Conservation (phyloP, 1,140 invertebrate genomes). For the Sminthurinus signatus region DNA sequence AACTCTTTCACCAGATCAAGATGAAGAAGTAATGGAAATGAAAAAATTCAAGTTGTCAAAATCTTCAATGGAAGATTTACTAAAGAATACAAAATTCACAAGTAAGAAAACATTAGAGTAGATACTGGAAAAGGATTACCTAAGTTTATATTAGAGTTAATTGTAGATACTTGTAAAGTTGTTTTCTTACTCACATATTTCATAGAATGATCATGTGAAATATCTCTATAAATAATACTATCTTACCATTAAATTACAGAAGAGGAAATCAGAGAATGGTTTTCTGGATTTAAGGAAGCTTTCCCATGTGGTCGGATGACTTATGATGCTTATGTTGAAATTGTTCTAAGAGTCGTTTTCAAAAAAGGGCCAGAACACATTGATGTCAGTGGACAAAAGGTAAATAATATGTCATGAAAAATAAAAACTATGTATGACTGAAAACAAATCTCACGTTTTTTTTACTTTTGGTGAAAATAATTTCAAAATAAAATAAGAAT, state of each 20-base stretch:
- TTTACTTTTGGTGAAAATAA: background rate
- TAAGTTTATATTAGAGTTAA: background rate
- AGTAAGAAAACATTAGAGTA: background rate
- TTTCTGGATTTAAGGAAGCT: background rate
- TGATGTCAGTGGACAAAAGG: background rate
- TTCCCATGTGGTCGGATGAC: conserved; percentile 1
- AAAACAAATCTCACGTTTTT: background rate
- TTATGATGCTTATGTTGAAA: background rate
- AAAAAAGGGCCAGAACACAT: background rate
- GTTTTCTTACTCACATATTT: background rate
- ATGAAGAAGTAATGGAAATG: background rate
- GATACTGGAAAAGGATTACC: background rate
- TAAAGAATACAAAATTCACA: background rate
- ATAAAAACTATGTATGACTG: background rate
- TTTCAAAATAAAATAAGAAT: no score
- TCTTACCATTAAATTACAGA: no score
- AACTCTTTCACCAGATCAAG: background rate
- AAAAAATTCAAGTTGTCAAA: background rate
- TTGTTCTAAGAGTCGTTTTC: conserved; percentile 1
- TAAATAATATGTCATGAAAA: background rate
- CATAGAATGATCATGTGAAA: no score
- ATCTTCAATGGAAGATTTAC: background rate
- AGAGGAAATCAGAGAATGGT: conserved; percentile 6
- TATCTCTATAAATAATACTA: no score
- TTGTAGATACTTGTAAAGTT: background rate